Percentiles rank a stretch among this genome's conserved stretches.
phyloP scores from a whole-genome alignment of 2,888 invertebrate genomes.

The Hesperia comma region DNA sequence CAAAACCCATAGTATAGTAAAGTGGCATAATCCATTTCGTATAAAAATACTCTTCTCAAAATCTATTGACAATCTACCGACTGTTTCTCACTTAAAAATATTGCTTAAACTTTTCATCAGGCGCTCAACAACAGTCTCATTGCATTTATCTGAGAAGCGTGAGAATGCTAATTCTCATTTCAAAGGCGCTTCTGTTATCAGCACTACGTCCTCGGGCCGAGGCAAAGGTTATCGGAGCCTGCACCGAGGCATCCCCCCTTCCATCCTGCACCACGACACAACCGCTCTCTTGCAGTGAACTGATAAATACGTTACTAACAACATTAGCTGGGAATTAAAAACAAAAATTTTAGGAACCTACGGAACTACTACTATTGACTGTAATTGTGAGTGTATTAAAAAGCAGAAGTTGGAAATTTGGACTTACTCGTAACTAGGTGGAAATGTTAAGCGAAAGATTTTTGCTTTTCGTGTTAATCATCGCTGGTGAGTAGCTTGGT shows the following conservation, averaged over 20 bases:
- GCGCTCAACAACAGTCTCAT: not conserved
- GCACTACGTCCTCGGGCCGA: constrained; percentile 65
- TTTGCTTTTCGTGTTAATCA: constrained; percentile 68
- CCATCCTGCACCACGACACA: constrained; percentile 54
- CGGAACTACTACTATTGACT: not conserved
- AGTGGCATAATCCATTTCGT: too few species aligned
- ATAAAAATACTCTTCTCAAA: too few species aligned
- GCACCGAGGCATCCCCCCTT: constrained; percentile 53
- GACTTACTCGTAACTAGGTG: constrained; percentile 67
- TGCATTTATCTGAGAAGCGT: constrained; percentile 47
- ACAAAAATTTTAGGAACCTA: constrained; percentile 15
- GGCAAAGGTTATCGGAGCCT: constrained; percentile 73
- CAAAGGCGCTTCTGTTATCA: constrained; percentile 70
- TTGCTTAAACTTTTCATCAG: not conserved
- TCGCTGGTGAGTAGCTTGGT: constrained; percentile 65
- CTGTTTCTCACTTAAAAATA: not conserved
- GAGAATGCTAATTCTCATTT: constrained; percentile 73
- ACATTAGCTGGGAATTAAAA: constrained; percentile 54
- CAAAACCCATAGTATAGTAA: too few species aligned
- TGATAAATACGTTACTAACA: constrained; percentile 65
- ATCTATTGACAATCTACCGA: too few species aligned
- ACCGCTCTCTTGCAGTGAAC: constrained; percentile 66
- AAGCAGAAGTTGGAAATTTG: constrained; percentile 43
- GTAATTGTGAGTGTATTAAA: constrained; percentile 5
- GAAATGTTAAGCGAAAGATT: constrained; percentile 77